phyloP scores from a whole-genome alignment of 2,888 invertebrate genomes.

The Drosophila meridiana region DNA sequence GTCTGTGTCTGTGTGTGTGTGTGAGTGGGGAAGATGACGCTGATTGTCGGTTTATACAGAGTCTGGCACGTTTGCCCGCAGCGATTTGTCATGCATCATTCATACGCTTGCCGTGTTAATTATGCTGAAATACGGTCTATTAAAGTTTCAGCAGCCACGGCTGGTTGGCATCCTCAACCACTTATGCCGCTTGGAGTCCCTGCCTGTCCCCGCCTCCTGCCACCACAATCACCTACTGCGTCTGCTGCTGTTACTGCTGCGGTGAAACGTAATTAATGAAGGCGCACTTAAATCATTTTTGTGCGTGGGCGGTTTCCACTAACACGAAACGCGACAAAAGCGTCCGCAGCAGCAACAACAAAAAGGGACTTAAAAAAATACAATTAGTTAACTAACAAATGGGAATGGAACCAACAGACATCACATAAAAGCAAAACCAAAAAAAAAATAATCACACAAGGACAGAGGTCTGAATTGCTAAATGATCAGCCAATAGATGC shows the following conservation, averaged over 20 bases:
- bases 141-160: slow-evolving; percentile 68
- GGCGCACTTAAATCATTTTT: slow-evolving; percentile 78
- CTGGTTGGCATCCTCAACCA: slow-evolving; percentile 28
- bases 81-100: slow-evolving; percentile 74
- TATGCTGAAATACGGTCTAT: slow-evolving; percentile 78
- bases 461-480: not conserved
- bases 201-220: not conserved
- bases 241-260: slow-evolving; percentile 21
- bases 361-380: slow-evolving; percentile 56
- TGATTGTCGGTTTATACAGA: slow-evolving; percentile 8
- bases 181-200: slow-evolving; percentile 10
- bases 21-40: not conserved
- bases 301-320: slow-evolving; percentile 66
- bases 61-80: slow-evolving; percentile 26
- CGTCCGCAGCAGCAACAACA: slow-evolving; percentile 33
- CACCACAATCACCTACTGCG: slow-evolving; percentile 4
- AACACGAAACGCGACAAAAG: slow-evolving; percentile 54
- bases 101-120: slow-evolving; percentile 74
- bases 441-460: not conserved
- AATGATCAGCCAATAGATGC: not conserved
- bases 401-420: slow-evolving; percentile 48
- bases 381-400: slow-evolving; percentile 76
- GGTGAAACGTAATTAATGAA: slow-evolving; percentile 74
- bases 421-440: slow-evolving; percentile 24
- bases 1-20: not conserved